Evolutionary conservation across 2,888 invertebrate genomes (phyloP).

Genomic region (Drosophila flavopinicola): DNA sequence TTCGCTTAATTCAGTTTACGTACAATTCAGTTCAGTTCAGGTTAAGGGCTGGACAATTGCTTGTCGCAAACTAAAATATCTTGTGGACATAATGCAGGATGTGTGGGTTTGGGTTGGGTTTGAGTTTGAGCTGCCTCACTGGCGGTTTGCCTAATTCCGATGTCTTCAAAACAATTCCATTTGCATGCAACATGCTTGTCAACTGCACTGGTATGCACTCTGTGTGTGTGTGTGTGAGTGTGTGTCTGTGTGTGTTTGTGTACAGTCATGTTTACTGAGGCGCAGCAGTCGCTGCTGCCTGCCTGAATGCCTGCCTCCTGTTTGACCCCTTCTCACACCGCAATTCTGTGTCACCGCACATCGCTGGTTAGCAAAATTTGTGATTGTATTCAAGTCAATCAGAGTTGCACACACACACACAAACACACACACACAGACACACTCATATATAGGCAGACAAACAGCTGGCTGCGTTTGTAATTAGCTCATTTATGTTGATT

Average conservation of each 20-base stretch:
- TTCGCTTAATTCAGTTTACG: not conserved
- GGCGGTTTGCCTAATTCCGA: slow-evolving; percentile 69
- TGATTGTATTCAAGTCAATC: slow-evolving; percentile 65
- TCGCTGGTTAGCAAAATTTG: slow-evolving; percentile 54
- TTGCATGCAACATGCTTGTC: slow-evolving; percentile 56
- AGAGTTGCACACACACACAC: slow-evolving; percentile 29
- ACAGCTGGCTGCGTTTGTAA: slow-evolving; percentile 34
- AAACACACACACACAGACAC: slow-evolving; percentile 4
- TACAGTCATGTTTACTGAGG: slow-evolving; percentile 38
- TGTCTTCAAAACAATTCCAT: slow-evolving; percentile 63
- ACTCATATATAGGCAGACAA: not conserved
- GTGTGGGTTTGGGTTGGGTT: slow-evolving; percentile 11
- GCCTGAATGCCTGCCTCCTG: too few relatives aligned
- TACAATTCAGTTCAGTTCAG: too few relatives aligned
- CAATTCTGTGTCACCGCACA: slow-evolving; percentile 41
- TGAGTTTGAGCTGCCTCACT: slow-evolving; percentile 3
- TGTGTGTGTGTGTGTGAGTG: not conserved
- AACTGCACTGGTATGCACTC: slow-evolving; percentile 40
- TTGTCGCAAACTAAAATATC: not conserved
- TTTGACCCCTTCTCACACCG: slow-evolving; percentile 7
- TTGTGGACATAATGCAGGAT: slow-evolving; percentile 3
- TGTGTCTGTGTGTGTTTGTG: slow-evolving; percentile 6
- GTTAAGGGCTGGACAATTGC: not conserved
- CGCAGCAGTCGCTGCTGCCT: slow-evolving; percentile 31
- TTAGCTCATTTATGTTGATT: slow-evolving; percentile 77